phyloP scores from a whole-genome alignment of 2,888 invertebrate species.

The Protodeltote pygarga region DNA sequence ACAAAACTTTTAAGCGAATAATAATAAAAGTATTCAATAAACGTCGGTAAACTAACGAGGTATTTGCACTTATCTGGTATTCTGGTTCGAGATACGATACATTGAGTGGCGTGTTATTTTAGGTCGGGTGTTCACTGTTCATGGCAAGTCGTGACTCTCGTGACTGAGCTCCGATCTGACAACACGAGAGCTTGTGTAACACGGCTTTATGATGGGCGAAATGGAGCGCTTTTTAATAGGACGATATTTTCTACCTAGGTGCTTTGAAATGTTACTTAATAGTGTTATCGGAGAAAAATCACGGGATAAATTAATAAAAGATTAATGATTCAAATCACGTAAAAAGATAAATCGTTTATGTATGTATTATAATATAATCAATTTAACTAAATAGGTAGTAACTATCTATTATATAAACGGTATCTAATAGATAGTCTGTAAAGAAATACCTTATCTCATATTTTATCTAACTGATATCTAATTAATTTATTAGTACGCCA shows the following conservation, averaged over 20 bases:
- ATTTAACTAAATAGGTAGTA: conserved; percentile 20
- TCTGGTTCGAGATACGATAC: conserved; percentile 30
- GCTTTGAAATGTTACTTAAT: neutral
- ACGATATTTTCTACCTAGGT: conserved; percentile 16
- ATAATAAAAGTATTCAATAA: conserved; percentile 52
- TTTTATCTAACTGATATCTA: conserved; percentile 28
- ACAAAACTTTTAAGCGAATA: conserved; percentile 35
- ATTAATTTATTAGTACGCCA: conserved; percentile 35
- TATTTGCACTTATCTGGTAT: conserved; percentile 36
- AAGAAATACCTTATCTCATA: conserved; percentile 28
- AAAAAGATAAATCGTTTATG: neutral
- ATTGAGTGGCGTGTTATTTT: conserved; percentile 50
- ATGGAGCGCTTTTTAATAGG: conserved; percentile 44
- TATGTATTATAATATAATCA: conserved; percentile 25
- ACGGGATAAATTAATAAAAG: too few species aligned
- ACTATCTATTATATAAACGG: conserved; percentile 21
- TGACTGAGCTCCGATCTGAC: conserved; percentile 62
- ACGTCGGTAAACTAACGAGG: conserved; percentile 48
- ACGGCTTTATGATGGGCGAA: conserved; percentile 58
- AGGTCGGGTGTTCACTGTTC: conserved; percentile 51
- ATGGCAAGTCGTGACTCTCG: conserved; percentile 66
- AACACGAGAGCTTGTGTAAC: conserved; percentile 54
- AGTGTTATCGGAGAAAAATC: neutral
- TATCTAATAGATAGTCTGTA: conserved; percentile 12
- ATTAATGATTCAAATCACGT: too few species aligned